phyloP scores from a whole-genome alignment of 2,888 invertebrate species.

The Hemistola chrysoprasaria region DNA sequence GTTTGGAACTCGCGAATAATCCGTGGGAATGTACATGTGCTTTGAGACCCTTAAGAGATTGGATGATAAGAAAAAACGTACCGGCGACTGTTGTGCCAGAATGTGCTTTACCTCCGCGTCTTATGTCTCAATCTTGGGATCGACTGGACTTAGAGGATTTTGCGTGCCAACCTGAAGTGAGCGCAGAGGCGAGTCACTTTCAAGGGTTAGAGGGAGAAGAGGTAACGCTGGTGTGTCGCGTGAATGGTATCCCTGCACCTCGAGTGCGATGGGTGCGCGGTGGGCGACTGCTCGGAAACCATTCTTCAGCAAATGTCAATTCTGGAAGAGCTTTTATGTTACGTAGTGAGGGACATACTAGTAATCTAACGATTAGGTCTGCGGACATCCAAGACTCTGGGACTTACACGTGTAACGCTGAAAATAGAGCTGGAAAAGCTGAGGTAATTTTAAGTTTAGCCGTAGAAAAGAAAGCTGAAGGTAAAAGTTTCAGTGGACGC shows the following conservation, averaged over 20 bases:
- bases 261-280: constrained; percentile 87
- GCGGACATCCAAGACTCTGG: constrained; percentile 90
- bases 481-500: constrained; percentile 81
- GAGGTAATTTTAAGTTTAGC: constrained; percentile 88
- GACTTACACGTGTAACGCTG: constrained; percentile 88
- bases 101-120: constrained; percentile 85
- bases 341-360: constrained; percentile 85
- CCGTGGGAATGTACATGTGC: constrained; percentile 93
- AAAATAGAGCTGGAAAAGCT: constrained; percentile 90
- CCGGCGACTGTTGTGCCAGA: constrained; percentile 86
- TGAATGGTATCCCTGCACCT: constrained; percentile 87
- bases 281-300: constrained; percentile 86
- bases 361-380: constrained; percentile 87
- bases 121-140: constrained; percentile 87
- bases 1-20: constrained; percentile 89
- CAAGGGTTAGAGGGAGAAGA: constrained; percentile 87
- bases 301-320: constrained; percentile 59
- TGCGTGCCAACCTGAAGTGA: constrained; percentile 88
- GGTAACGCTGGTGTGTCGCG: constrained; percentile 87
- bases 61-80: constrained; percentile 90
- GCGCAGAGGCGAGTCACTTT: constrained; percentile 81
- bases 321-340: constrained; percentile 84
- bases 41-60: constrained; percentile 87
- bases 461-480: constrained; percentile 85
- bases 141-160: constrained; percentile 89